phyloP scores from a whole-genome alignment of 1,140 invertebrate genomes.

The Tyrophagus putrescentiae region DNA sequence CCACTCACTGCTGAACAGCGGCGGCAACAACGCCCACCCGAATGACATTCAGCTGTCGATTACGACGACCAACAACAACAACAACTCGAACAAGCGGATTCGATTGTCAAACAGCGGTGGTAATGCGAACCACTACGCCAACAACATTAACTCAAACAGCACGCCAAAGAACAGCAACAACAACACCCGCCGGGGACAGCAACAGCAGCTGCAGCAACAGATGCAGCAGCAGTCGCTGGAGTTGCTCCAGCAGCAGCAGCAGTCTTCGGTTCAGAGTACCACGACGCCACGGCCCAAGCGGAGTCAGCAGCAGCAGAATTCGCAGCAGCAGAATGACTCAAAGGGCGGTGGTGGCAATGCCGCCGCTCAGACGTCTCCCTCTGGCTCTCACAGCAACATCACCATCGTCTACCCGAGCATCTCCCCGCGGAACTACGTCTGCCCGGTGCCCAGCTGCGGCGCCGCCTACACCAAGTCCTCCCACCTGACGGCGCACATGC shows the following conservation, averaged over 20 bases:
- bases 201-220: too few relatives aligned
- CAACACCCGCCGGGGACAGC: too few relatives aligned
- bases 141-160: too few relatives aligned
- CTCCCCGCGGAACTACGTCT: slow-evolving; percentile 40
- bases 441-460: slow-evolving; percentile 43
- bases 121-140: too few relatives aligned
- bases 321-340: background rate
- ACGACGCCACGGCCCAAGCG: background rate
- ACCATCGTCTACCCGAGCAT: slow-evolving; percentile 11
- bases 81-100: too few relatives aligned
- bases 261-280: too few relatives aligned
- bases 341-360: background rate
- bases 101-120: too few relatives aligned
- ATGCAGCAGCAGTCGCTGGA: background rate
- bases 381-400: background rate
- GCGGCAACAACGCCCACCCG: too few relatives aligned
- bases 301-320: background rate
- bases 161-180: too few relatives aligned
- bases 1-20: too few relatives aligned
- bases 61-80: too few relatives aligned
- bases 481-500: slow-evolving; percentile 78
- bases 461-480: slow-evolving; percentile 78
- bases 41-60: too few relatives aligned
- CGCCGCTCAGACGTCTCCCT: background rate
- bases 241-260: background rate